Evolutionary conservation across 2,113 vertebrate species (phyloP), one percentile per base, ranked within the genome.

Genomic region (Xiphophorus maculatus): DNA sequence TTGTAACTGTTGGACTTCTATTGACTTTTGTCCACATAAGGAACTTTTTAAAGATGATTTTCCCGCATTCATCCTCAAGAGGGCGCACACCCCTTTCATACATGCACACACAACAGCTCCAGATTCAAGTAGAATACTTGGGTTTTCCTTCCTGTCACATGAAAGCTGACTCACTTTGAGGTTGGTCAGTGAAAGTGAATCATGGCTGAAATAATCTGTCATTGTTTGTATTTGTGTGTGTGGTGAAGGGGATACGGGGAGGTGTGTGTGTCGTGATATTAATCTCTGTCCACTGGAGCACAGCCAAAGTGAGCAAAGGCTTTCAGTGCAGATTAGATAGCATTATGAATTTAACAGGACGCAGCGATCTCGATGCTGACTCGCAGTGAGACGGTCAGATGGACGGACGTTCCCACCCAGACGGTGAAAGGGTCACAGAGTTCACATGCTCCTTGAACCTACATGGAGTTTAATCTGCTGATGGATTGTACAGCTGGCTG

Each of bases 261-360:
- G 4, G 40, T 30, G 2, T 30, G 40, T 1, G 13, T 14, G 11
- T 65, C 13, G 22, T 13, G 22, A 40, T 65, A 19, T 63, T n/a
- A 42, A 9, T 27, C 37, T n/a, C 14, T 25, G 30, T 1, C 1
- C 58, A 3, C 29, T 28, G 73, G 33, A 13, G 33, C 66, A 25
- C 42, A 17, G 66, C 13, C 4, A 61, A 27, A 35, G 37, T 44
- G 60, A 71, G 14, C 13, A 3, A 5, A 69, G 22, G 63, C 70
- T 84, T 71, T 73, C 48, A 35, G 7, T 11, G 74, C 44, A 82
- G 89, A 90, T 90, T 84, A 86, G 40, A 74, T 22, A 58, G 69
- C 5, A 79, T 82, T 79, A 84, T 86, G 77, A 86, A 82, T 80
- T n/a, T 7, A 71, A 60, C 22, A 69, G 71, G 71, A 79, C 64